A percentile compares a stretch with the other conserved stretches of the same genome.
Evolutionary conservation across 2,797 vertebrate genomes (phyloP).

Genomic region (Salarias fasciatus): DNA sequence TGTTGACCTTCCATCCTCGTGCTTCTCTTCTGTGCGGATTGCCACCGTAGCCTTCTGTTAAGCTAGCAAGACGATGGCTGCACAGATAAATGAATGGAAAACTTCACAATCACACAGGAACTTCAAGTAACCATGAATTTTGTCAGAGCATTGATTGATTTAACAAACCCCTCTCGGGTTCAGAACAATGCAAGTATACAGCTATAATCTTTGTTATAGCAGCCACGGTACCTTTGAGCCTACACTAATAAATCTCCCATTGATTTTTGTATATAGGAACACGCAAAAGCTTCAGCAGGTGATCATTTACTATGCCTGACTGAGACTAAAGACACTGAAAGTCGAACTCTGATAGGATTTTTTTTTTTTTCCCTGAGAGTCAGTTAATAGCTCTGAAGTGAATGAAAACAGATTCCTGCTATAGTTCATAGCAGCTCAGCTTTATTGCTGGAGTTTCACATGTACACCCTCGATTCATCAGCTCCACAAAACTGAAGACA

Average conservation of each 20-base stretch:
- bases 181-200: not conserved
- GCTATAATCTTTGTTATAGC: slow-evolving; percentile 10
- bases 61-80: too few relatives aligned
- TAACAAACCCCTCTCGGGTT: not conserved
- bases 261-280: not conserved
- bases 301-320: slow-evolving; percentile 7
- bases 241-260: not conserved
- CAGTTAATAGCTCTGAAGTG: slow-evolving; percentile 4
- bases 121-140: not conserved
- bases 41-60: not conserved
- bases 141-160: not conserved
- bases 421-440: not conserved
- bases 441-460: not conserved
- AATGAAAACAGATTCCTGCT: slow-evolving; percentile 2
- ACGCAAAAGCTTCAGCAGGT: not conserved
- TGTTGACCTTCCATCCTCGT: too few relatives aligned
- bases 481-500: not conserved
- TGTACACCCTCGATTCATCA: not conserved
- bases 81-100: too few relatives aligned
- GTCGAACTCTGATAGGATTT: not conserved
- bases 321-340: slow-evolving; percentile 1
- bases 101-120: not conserved
- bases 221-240: not conserved
- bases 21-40: not conserved
- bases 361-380: not conserved